phyloP scores from a whole-genome alignment of 2,113 vertebrate genomes.

The Paramormyrops kingsleyae region DNA sequence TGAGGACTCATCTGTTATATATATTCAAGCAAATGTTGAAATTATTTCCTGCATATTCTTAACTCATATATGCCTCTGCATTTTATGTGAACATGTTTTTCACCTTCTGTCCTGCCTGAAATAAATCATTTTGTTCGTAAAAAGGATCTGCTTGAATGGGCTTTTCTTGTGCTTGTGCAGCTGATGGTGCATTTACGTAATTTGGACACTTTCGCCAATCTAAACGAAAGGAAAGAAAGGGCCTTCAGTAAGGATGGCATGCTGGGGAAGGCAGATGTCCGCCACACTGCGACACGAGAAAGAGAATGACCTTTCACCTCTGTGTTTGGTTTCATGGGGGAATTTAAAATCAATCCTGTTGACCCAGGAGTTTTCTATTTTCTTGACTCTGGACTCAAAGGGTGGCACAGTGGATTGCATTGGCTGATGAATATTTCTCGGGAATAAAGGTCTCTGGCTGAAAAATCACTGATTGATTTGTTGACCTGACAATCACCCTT shows the following conservation, averaged over 20 bases:
- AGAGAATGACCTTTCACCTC: not conserved
- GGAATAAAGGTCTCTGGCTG: not conserved
- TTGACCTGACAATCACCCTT: conserved; percentile 3
- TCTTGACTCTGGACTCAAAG: not conserved
- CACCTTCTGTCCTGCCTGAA: not conserved
- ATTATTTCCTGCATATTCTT: not conserved
- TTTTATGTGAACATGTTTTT: not conserved
- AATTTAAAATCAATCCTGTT: not conserved
- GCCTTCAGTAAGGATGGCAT: not conserved
- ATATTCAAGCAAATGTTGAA: not conserved
- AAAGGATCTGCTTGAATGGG: not conserved
- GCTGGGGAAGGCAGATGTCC: not conserved
- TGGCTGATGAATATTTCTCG: not conserved
- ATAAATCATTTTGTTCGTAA: not conserved
- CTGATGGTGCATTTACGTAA: not conserved
- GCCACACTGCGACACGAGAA: not conserved
- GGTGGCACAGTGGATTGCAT: not conserved
- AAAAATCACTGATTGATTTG: not conserved
- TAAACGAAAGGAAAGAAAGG: conserved; percentile 1
- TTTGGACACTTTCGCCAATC: not conserved
- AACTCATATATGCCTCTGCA: not conserved
- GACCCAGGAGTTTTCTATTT: not conserved
- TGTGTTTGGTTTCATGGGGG: not conserved
- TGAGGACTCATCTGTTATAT: not conserved
- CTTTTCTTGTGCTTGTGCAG: not conserved